Evolutionary conservation across 2,113 vertebrate genomes (phyloP).

Genomic region (Cyanoliseus patagonus): DNA sequence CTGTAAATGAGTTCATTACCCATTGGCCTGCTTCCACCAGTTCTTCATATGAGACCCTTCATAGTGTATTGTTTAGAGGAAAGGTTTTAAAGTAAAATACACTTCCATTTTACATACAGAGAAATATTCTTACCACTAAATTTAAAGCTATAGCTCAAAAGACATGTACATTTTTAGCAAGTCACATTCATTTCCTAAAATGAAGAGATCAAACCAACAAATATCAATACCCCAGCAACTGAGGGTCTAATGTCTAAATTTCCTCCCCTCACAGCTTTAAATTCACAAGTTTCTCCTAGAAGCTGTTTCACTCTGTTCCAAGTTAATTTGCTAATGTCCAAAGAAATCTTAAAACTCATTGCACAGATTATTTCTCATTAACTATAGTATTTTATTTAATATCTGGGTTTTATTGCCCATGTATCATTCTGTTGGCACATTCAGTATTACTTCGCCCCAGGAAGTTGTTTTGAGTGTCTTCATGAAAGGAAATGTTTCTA

Average conservation of each 20-base stretch:
- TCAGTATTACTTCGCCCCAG: neutral
- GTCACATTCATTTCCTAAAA: neutral
- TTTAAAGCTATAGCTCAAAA: neutral
- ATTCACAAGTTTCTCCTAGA: neutral
- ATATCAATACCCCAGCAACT: neutral
- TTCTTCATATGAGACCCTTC: neutral
- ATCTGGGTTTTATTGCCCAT: neutral
- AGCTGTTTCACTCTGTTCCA: neutral
- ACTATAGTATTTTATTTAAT: neutral
- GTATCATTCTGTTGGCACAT: rapidly evolving
- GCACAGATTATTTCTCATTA: neutral
- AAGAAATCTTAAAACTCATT: neutral
- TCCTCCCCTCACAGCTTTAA: neutral
- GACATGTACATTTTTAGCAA: neutral
- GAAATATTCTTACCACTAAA: neutral
- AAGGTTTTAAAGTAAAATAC: neutral
- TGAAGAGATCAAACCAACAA: neutral
- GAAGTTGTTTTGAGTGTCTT: neutral
- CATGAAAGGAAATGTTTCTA: neutral
- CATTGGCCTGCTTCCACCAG: neutral
- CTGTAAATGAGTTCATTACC: neutral
- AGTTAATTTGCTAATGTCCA: neutral
- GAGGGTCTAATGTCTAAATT: neutral
- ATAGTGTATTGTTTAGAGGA: neutral
- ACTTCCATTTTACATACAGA: neutral